Conservation (phyloP, 2,888 invertebrate species). For the Napeogenes sylphis region DNA sequence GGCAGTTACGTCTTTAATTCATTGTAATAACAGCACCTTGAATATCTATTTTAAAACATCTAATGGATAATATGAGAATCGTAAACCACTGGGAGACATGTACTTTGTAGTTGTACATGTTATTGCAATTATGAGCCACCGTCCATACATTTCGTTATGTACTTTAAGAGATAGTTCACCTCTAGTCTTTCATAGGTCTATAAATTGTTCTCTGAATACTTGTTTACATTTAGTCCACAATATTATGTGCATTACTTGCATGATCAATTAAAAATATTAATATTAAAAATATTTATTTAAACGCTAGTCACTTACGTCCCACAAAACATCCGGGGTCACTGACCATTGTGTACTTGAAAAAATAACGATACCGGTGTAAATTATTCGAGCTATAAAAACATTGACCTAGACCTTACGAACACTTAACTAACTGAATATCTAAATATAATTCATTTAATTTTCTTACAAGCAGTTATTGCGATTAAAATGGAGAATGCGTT, state of each 20-base stretch:
- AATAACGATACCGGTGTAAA: slow-evolving; percentile 20
- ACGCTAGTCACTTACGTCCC: slow-evolving; percentile 21
- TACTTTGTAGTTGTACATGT: neutral
- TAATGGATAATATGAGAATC: neutral
- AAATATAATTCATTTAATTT: slow-evolving; percentile 13
- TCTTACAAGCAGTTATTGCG: slow-evolving; percentile 1
- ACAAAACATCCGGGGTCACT: slow-evolving; percentile 22
- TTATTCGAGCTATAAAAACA: slow-evolving; percentile 34
- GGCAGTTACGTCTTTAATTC: neutral
- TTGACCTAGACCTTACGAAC: slow-evolving; percentile 19
- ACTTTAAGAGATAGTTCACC: no score
- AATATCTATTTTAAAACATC: neutral
- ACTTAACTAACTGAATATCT: slow-evolving; percentile 16
- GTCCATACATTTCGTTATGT: neutral
- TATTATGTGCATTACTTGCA: slow-evolving; percentile 35
- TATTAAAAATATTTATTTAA: slow-evolving; percentile 24
- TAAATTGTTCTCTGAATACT: slow-evolving; percentile 30
- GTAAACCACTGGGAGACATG: slow-evolving; percentile 6
- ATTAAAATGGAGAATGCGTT: slow-evolving; percentile 1
- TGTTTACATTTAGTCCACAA: slow-evolving; percentile 65
- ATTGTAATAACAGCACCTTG: slow-evolving; percentile 15
- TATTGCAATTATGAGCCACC: neutral
- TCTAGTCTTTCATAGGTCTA: no score
- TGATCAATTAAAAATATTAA: slow-evolving; percentile 25
- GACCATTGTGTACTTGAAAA: slow-evolving; percentile 24